Base-by-base conservation (phyloP, 2,888 invertebrate species). In the Antheraea yamamai region DNA sequence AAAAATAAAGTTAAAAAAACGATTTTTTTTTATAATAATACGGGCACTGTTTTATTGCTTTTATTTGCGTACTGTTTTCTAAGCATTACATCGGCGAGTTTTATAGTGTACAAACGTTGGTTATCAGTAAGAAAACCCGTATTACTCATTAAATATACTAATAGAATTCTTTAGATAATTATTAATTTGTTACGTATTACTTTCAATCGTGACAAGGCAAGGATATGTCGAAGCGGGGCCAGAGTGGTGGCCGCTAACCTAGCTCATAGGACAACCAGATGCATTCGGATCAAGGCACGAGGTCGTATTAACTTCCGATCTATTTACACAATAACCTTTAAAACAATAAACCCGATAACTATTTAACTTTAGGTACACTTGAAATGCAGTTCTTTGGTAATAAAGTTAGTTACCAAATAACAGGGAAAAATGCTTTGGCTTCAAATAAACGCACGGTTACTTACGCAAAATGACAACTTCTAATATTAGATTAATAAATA, bases 181-280 rank as follows among this genome's bases (percentile, higher is more conserved):
- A 66, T 16, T 66, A 66, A 66, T 12, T 66, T 66, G 64, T 26
- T 66, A 30, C 64, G 16, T 66, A 66, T 66, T 66, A 70, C 70
- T 70, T 70, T 70, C 70, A 70, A 74, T 74, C 58, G 51, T 35
- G 55, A 73, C 73, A 76, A 68, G 72, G 75, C 77, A 77, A 77
- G 77, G 77, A 77, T 77, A 75, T 55, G 55, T 75, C 16, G 20
- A 12, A 70, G 39, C 70, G 70, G 70, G 70, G 70, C 58, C 73
- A 58, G 55, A 58, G 23, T 61, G 20, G n/a, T 30, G 35, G 52
- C 68, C 35, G 52, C 30, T 26, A 68, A 55, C 52, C 74, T 55
- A 68, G 74, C 70, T 30, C 26, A 47, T 73, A 74, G 66, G 68
- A 68, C 52, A 39, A 74, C 74, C 70, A 68, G 68, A 75, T 58